Evolutionary conservation across 92 coral and sea anemone genomes (phyloP).

Genomic region (Palythoa caribaeorum): DNA sequence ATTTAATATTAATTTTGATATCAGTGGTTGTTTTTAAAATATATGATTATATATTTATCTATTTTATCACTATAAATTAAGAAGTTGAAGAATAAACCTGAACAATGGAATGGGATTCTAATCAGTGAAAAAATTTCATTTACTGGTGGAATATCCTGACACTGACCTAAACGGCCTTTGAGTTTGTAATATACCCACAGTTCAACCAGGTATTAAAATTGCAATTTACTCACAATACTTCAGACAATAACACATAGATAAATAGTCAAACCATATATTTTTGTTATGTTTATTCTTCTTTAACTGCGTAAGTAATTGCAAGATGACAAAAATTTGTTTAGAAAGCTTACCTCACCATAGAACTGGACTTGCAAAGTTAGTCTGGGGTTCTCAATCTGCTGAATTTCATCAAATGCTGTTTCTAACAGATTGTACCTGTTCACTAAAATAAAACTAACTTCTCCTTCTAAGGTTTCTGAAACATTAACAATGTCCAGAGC

Average conservation of each 20-base stretch:
- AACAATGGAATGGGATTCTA: too few relatives aligned
- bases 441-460: slow-evolving; percentile 41
- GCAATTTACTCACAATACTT: neutral
- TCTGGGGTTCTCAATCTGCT: slow-evolving; percentile 14
- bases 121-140: neutral
- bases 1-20: too few relatives aligned
- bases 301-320: neutral
- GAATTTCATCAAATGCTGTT: slow-evolving; percentile 57
- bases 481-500: slow-evolving; percentile 42
- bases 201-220: neutral
- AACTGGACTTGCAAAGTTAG: slow-evolving; percentile 55
- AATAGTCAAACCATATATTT: neutral
- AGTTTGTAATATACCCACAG: neutral
- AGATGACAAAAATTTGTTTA: neutral
- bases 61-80: too few relatives aligned
- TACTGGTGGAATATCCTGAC: neutral
- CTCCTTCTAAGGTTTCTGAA: slow-evolving; percentile 35
- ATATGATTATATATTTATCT: too few relatives aligned
- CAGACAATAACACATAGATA: neutral
- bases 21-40: too few relatives aligned
- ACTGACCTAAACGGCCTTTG: neutral
- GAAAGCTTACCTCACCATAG: slow-evolving; percentile 54
- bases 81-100: too few relatives aligned
- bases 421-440: slow-evolving; percentile 55
- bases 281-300: neutral